Evolutionary conservation across 2,888 invertebrate species (phyloP).

Genomic region (Andricus quercusramuli): DNA sequence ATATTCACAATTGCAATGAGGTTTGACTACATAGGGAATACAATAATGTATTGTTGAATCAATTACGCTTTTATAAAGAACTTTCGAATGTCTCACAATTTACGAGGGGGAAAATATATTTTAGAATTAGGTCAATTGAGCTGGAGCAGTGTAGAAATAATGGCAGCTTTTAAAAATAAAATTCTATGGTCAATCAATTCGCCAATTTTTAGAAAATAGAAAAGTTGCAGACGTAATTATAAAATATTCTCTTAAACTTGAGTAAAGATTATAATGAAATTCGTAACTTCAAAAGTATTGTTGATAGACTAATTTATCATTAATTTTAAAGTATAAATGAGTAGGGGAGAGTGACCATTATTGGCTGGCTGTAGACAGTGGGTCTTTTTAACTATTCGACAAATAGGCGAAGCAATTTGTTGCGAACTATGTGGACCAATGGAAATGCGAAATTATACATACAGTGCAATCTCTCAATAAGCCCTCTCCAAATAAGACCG

Average conservation of each 20-base stretch:
- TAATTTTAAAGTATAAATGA: no score
- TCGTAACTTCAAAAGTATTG: no score
- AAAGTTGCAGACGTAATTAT: background rate
- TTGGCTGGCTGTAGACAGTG: no score
- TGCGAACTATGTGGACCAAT: no score
- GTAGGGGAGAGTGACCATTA: no score
- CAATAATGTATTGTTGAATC: conserved; percentile 17
- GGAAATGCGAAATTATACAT: no score
- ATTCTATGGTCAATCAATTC: background rate
- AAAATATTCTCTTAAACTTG: background rate
- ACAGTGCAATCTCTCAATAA: no score
- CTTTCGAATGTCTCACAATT: conserved; percentile 10
- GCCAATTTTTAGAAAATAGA: background rate
- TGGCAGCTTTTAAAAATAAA: background rate
- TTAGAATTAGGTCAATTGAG: conserved; percentile 8
- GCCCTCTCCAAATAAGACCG: no score
- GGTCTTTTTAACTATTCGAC: no score
- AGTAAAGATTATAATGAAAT: no score
- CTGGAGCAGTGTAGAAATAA: background rate
- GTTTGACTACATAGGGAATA: conserved; percentile 1
- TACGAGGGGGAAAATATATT: conserved; percentile 8
- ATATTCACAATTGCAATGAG: background rate
- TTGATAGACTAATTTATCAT: no score
- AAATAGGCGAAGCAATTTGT: no score
- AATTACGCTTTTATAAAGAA: conserved; percentile 11